Evolutionary conservation across 2,113 vertebrate genomes (phyloP).

Genomic region (Acrocephalus arundinaceus): DNA sequence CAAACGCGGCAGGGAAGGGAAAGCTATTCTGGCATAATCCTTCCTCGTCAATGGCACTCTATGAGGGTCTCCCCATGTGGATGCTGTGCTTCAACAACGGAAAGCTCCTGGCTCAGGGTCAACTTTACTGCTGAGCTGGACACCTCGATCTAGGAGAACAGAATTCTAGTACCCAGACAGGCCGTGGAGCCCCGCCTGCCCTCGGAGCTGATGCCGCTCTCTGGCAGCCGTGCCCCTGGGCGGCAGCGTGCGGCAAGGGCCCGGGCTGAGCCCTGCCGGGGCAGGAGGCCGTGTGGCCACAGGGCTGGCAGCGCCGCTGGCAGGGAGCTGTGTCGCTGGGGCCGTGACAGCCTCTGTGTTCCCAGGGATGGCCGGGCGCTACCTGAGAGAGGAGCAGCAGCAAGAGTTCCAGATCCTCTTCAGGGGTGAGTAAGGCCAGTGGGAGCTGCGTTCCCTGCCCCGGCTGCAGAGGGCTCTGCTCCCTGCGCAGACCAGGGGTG

Average conservation of each 20-base stretch:
- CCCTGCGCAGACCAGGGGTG: rapidly evolving
- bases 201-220: too few species aligned
- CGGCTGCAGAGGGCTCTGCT: neutral
- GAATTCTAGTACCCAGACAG: neutral
- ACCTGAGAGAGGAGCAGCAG: neutral
- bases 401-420: neutral
- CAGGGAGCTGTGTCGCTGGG: neutral
- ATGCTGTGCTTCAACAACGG: neutral
- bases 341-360: too few species aligned
- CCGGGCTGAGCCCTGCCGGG: too few species aligned
- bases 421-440: neutral
- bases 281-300: too few species aligned
- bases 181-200: neutral
- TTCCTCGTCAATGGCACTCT: neutral
- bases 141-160: neutral
- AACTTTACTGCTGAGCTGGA: neutral
- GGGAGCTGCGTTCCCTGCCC: too few species aligned
- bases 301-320: too few species aligned
- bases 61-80: neutral
- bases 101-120: neutral
- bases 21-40: neutral
- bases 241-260: too few species aligned
- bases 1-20: neutral
- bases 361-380: neutral
- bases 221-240: neutral